These are phyloP conservation scores for Pachydiplax longipennis DNA, from an alignment of 2,888 invertebrate genomes.

Conservation along the genomic window DNA sequence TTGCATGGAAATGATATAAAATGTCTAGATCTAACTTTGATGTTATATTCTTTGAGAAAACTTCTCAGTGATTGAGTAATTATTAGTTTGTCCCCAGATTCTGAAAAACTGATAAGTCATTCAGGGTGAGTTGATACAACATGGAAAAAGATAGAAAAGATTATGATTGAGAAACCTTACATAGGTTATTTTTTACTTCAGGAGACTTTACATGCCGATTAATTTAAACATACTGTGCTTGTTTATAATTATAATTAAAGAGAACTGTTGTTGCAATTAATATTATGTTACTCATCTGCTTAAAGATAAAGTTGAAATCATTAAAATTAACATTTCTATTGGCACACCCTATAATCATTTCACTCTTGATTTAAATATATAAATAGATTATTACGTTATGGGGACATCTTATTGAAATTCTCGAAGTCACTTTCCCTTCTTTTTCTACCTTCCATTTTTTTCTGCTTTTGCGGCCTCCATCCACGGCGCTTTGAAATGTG, in stretches of 20 bases:
- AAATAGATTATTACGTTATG: neutral
- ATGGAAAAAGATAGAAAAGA: neutral
- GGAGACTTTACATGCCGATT: neutral
- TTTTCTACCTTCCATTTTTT: slow-evolving; percentile 20
- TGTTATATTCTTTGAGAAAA: neutral
- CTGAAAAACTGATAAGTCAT: neutral
- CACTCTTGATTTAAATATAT: slow-evolving; percentile 4
- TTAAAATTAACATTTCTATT: neutral
- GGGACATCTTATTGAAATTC: slow-evolving; percentile 1
- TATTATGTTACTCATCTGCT: neutral
- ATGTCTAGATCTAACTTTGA: slow-evolving; percentile 20
- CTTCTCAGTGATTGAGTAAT: slow-evolving; percentile 15
- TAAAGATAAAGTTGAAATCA: neutral
- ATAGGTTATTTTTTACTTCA: neutral
- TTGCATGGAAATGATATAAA: slow-evolving; percentile 39
- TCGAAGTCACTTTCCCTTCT: slow-evolving; percentile 37
- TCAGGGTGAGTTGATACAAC: slow-evolving; percentile 11
- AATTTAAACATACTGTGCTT: neutral
- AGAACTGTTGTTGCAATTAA: neutral
- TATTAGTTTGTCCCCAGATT: neutral
- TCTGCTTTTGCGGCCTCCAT: slow-evolving; percentile 44
- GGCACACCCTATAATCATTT: neutral
- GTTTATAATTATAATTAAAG: neutral
- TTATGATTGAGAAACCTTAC: neutral
- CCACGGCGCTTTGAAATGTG: slow-evolving; percentile 43